Percentiles rank a stretch among this genome's conserved stretches.
phyloP scores from a whole-genome alignment of 2,113 vertebrate genomes.

The Mola mola region DNA sequence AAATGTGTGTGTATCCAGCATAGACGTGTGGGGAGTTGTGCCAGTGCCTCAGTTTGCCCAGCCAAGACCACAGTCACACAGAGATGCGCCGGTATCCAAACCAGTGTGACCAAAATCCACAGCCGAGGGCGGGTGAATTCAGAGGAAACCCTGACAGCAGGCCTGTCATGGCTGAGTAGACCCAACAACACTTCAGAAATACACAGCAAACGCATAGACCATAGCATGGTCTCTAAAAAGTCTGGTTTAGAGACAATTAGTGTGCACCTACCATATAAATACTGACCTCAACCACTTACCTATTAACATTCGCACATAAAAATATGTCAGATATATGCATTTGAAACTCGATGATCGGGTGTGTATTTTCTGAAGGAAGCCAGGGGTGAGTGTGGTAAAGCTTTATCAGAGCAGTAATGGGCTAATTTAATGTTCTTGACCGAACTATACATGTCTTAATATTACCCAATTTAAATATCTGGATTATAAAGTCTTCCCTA shows the following conservation, averaged over 20 bases:
- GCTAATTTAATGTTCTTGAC: conserved; percentile 27
- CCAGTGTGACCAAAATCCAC: neutral
- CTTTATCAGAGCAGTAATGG: conserved; percentile 26
- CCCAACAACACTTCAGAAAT: neutral
- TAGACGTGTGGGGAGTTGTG: neutral
- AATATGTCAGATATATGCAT: neutral
- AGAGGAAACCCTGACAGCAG: neutral
- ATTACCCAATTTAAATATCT: conserved; percentile 48
- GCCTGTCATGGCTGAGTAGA: neutral
- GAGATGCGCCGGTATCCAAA: neutral
- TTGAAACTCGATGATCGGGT: neutral
- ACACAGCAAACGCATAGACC: neutral
- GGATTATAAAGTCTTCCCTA: conserved; percentile 39
- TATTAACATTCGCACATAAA: conserved; percentile 13
- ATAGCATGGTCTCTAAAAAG: no score
- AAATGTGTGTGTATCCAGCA: no score
- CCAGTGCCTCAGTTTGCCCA: neutral
- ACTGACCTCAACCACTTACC: neutral
- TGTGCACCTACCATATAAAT: neutral
- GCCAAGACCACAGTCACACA: neutral
- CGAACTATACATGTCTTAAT: conserved; percentile 40
- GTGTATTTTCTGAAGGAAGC: neutral
- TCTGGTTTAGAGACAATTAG: neutral
- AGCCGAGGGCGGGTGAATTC: neutral
- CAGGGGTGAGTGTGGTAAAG: no score